Conservation (phyloP, 2,113 vertebrate species). For the Actenoides hombroni region DNA sequence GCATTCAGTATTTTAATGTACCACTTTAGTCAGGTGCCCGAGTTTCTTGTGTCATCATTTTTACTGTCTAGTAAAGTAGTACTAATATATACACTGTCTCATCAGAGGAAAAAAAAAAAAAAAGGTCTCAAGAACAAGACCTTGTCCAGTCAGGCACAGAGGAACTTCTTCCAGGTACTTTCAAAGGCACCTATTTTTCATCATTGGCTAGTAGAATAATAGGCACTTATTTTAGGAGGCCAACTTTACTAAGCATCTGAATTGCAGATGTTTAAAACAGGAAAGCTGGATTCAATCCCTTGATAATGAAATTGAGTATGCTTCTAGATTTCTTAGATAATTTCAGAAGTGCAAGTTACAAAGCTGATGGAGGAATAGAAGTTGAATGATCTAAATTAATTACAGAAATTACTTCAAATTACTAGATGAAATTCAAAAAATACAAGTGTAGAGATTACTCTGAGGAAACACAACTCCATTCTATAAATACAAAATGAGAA, state of each 20-base stretch:
- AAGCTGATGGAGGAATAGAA: background rate
- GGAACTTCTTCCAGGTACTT: background rate
- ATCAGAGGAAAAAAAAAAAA: background rate
- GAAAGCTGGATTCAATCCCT: background rate
- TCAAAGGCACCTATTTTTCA: background rate
- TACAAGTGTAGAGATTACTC: background rate
- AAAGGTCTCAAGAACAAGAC: background rate
- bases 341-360: background rate
- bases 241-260: background rate
- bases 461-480: background rate
- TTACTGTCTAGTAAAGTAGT: background rate
- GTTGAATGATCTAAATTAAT: constrained; percentile 28
- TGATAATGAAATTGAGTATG: background rate
- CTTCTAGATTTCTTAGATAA: background rate
- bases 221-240: background rate
- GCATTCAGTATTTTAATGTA: background rate
- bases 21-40: background rate
- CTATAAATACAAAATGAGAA: background rate
- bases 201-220: background rate
- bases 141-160: background rate
- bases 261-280: background rate
- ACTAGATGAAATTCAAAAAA: background rate
- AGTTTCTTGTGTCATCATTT: background rate
- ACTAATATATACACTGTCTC: background rate
- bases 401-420: constrained; percentile 10